phyloP scores from a whole-genome alignment of 2,888 invertebrate species.

The Camponotus fellah region DNA sequence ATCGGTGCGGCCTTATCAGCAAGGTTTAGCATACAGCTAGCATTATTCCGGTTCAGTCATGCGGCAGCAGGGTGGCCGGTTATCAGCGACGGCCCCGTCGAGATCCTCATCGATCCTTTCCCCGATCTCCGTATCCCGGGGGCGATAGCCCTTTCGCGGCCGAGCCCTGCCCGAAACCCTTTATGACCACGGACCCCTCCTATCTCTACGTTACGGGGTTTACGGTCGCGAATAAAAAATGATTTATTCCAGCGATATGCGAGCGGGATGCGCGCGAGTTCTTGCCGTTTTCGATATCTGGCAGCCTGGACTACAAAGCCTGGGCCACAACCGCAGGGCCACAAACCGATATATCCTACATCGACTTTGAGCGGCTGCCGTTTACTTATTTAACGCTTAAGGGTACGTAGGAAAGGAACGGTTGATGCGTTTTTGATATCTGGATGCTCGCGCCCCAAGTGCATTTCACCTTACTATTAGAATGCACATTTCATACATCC shows the following conservation, averaged over 20 bases:
- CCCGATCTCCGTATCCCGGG: slow-evolving; percentile 43
- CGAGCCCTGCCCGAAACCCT: slow-evolving; percentile 34
- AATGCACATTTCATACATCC: slow-evolving; percentile 34
- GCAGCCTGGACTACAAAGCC: slow-evolving; percentile 11
- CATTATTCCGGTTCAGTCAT: slow-evolving; percentile 70
- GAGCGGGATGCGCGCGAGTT: slow-evolving; percentile 12
- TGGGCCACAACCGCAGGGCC: not conserved
- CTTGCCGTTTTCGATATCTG: slow-evolving; percentile 30
- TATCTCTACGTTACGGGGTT: slow-evolving; percentile 5
- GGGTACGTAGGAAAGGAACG: not conserved
- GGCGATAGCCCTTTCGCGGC: slow-evolving; percentile 36
- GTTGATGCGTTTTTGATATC: slow-evolving; percentile 40
- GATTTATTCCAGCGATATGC: slow-evolving; percentile 40
- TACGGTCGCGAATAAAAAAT: slow-evolving; percentile 41
- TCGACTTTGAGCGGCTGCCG: not conserved
- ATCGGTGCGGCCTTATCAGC: slow-evolving; percentile 67
- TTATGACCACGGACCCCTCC: slow-evolving; percentile 16
- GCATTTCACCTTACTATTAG: slow-evolving; percentile 17
- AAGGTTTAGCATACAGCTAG: slow-evolving; percentile 64
- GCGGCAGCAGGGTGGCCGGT: slow-evolving; percentile 62
- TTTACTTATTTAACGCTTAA: slow-evolving; percentile 46
- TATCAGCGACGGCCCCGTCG: slow-evolving; percentile 67
- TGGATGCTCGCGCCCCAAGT: slow-evolving; percentile 17
- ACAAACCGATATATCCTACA: not conserved
- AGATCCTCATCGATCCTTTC: slow-evolving; percentile 45